Base-by-base conservation (phyloP, 1,140 invertebrate species). In the Diprion similis region DNA sequence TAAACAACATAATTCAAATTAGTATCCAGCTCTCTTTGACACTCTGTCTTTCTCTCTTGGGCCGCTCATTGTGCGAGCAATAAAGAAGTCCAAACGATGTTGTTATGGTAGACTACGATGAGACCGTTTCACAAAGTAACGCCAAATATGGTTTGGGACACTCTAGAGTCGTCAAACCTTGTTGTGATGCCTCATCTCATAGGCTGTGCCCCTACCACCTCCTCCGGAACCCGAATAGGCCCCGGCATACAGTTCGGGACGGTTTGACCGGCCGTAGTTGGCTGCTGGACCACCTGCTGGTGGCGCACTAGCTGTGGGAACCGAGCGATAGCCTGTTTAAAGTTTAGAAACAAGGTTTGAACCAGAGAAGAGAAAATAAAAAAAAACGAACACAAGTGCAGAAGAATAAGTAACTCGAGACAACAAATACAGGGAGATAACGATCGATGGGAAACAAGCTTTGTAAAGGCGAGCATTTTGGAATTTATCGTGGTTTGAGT, bases 271-370 rank as follows among this genome's bases (percentile, higher is more conserved):
- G 84, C 87, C 85, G 87, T 88, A 88, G 82, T 84, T 87, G 85
- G 83, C 85, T 85, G 90, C 88, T 82, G 90, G 86, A 76, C 88
- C 89, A 85, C 87, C 89, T 82, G 88, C 91, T 84, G 91, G 89
- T 85, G 91, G 91, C 81, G 90, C 91, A 88, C 90, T 91, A 88
- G 91, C 92, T 92, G 86, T 87, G 84, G 85, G 85, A 87, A 88
- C 85, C 85, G 85, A 88, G 85, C 82, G 86, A 87, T 87, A 87
- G 82, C 86, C 86, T 88, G 86, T 81, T 86, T 87, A 86, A 85
- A 85, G 80, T 85, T 84, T 83, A 83, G 77, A 84, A 82, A 85
- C 74, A 85, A 75, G 77, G 19, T 67, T 15, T 71, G 71, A 66
- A 19, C 69, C 59, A 68, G 59, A 46, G 67, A 59, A 73, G 18